Base-by-base conservation (phyloP, 2,113 vertebrate genomes). In the Sturnus vulgaris region DNA sequence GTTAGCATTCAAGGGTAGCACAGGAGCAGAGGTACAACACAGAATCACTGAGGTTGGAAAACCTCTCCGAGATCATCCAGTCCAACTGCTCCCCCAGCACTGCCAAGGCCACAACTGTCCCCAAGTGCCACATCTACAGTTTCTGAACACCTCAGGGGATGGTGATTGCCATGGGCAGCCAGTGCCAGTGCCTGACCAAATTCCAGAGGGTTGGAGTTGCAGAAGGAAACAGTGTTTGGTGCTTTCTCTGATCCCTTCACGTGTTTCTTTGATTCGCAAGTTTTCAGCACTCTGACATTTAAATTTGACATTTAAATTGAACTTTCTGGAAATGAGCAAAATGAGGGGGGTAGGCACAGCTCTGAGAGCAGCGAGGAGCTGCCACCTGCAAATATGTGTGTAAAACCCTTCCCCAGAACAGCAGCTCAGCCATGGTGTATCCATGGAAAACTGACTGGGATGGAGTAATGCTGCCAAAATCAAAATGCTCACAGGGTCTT, bases 381-480 rank as follows among this genome's bases (percentile, higher is more conserved):
- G 49, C 31, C n/a, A 23, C 31, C 30, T 63, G 10, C 31, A 21
- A 49, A 52, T 7, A 3, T 0, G 0, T 3, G 4, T 35, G 44
- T 28, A 22, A 88, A 84, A 46, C 71, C 44, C 27, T 82, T 35
- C 49, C 47, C 30, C 4, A 1, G 18, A 14, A 23, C 42, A 64
- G 53, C 46, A 46, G 8, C 27, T 39, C 44, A 5, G 49, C 47
- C 30, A 0, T 13, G 17, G 31, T 31, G 44, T 5, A 1, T 5
- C 79, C 14, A 1, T 10, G 18, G 27, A 30, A 12, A 82, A 28
- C 39, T 44, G 23, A 71, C 46, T 2, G 0, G 21, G 22, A 28
- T 0, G 0, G 15, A 25, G 52, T 2, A 37, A 37, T 2, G 31
- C 35, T 2, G 31, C 35, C 3, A 4, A 7, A 37, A n/a, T 7